Conservation (phyloP, 2,797 vertebrate genomes). For the Okamejei kenojei region DNA sequence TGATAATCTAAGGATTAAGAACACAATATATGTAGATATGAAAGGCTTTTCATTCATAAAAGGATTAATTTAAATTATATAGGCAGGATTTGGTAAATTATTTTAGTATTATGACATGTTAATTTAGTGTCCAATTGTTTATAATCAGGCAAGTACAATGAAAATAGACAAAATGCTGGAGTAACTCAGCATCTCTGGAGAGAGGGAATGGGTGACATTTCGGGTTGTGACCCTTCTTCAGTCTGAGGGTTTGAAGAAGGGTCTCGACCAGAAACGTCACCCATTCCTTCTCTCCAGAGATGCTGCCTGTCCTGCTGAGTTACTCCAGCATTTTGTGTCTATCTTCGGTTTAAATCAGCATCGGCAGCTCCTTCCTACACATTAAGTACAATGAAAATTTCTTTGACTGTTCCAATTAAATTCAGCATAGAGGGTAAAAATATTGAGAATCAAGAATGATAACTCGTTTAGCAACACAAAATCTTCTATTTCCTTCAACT, state of each 20-base stretch:
- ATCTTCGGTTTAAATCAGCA: too few relatives aligned
- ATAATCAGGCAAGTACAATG: not conserved
- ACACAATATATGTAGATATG: not conserved
- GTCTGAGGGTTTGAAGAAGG: too few relatives aligned
- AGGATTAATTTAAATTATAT: not conserved
- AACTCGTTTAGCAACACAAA: not conserved
- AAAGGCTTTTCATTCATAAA: not conserved
- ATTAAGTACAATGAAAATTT: not conserved
- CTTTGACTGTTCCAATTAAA: not conserved
- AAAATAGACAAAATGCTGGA: not conserved
- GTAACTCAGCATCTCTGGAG: too few relatives aligned
- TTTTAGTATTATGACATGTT: not conserved
- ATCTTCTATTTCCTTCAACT: not conserved
- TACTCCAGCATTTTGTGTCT: too few relatives aligned
- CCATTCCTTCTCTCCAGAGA: too few relatives aligned
- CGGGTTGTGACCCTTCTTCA: too few relatives aligned
- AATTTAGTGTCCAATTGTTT: not conserved
- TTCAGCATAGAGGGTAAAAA: not conserved
- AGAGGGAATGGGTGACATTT: too few relatives aligned
- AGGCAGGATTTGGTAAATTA: not conserved
- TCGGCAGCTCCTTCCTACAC: too few relatives aligned
- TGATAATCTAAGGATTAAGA: not conserved
- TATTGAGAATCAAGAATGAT: not conserved
- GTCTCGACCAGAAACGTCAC: too few relatives aligned
- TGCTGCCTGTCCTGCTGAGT: too few relatives aligned